A percentile compares a stretch with the other conserved stretches of the same genome.
Conservation (phyloP, 1,140 invertebrate species). For the Arctopsyche grandis region DNA sequence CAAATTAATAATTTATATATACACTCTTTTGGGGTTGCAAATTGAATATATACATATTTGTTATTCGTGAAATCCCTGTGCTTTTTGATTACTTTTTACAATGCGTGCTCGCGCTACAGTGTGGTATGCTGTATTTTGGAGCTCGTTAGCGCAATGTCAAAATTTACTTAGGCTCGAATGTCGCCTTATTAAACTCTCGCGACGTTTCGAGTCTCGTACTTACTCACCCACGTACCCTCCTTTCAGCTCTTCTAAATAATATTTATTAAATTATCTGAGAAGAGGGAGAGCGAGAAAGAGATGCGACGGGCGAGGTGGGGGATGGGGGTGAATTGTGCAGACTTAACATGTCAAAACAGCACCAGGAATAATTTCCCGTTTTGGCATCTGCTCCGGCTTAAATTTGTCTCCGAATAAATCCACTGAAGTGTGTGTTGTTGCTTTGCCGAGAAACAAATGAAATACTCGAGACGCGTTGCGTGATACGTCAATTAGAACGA, state of each 20-base stretch:
- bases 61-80: no score
- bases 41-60: no score
- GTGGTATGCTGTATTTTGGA: no score
- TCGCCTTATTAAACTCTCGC: constrained; percentile 6
- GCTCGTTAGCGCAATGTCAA: background rate
- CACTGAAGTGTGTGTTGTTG: background rate
- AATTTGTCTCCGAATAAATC: constrained; percentile 21
- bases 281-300: background rate
- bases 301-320: background rate
- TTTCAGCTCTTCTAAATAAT: background rate
- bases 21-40: no score
- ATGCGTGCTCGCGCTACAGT: no score
- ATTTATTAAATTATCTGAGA: constrained; percentile 12
- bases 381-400: background rate
- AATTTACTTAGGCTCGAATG: constrained; percentile 6
- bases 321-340: no score
- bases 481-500: background rate
- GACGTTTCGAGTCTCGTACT: background rate
- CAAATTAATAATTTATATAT: no score
- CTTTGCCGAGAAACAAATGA: background rate
- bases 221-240: background rate
- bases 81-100: no score
- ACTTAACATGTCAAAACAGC: background rate
- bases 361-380: background rate
- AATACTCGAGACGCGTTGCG: background rate